These are phyloP conservation scores for Sula dactylatra DNA, from an alignment of 2,113 vertebrate species.

Conservation along the genomic window DNA sequence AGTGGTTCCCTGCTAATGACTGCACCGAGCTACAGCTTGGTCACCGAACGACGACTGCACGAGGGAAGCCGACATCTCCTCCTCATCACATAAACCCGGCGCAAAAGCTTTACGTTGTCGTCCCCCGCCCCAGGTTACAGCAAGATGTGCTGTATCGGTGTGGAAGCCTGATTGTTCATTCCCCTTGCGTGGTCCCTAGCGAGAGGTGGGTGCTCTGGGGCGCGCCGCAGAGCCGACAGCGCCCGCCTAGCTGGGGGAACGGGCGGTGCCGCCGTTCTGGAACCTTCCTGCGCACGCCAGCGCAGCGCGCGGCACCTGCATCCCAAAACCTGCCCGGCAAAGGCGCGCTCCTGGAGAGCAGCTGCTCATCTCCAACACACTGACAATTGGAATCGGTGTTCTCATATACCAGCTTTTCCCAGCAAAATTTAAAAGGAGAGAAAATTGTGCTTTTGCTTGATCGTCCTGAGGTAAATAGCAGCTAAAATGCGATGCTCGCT, in stretches of 20 bases:
- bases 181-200: neutral
- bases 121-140: neutral
- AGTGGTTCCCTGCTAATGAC: neutral
- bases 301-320: neutral
- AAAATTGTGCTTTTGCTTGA: neutral
- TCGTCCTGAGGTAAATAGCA: accelerated
- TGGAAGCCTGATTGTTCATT: neutral
- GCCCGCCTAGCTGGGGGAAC: neutral
- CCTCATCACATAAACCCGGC: neutral
- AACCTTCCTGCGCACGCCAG: conserved; percentile 51
- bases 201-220: neutral
- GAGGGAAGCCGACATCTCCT: neutral
- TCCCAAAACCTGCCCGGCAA: neutral
- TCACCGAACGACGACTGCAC: neutral
- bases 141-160: neutral
- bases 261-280: conserved; percentile 50
- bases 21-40: neutral
- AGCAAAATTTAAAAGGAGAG: neutral
- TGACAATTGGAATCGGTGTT: neutral
- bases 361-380: neutral
- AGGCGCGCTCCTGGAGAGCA: neutral
- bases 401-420: neutral
- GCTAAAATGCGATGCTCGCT: accelerated
- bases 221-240: neutral
- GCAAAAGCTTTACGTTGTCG: neutral